phyloP scores from a whole-genome alignment of 2,888 invertebrate genomes.

The Heliconius ethilla region DNA sequence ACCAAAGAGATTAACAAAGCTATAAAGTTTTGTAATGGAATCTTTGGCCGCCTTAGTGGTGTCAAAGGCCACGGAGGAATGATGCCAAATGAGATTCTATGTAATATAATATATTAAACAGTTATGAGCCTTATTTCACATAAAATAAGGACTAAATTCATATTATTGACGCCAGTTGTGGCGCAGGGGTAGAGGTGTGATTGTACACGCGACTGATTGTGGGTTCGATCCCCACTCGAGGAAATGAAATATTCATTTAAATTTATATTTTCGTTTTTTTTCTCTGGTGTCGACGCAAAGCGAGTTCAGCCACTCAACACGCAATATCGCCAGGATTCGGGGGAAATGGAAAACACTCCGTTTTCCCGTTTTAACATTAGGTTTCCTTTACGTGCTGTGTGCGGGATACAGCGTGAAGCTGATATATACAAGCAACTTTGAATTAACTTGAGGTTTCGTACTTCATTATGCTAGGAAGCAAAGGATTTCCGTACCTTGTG shows the following conservation, averaged over 20 bases:
- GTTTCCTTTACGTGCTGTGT: no score
- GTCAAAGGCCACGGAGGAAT: conserved; percentile 41
- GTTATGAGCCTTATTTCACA: background rate
- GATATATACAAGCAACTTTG: no score
- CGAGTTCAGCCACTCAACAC: no score
- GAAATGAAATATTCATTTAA: no score
- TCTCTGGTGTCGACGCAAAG: no score
- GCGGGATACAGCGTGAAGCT: background rate
- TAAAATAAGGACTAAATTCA: background rate
- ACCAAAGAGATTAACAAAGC: background rate
- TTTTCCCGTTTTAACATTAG: no score
- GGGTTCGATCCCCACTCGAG: no score
- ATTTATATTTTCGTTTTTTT: no score
- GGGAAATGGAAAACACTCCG: no score
- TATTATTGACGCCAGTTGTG: background rate
- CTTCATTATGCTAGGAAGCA: background rate
- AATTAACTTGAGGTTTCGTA: background rate
- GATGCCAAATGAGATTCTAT: conserved; percentile 12
- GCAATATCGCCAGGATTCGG: no score
- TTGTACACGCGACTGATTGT: no score
- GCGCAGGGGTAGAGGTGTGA: no score
- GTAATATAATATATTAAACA: background rate
- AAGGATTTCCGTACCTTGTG: background rate
- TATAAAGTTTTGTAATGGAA: conserved; percentile 25
- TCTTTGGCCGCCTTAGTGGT: conserved; percentile 28